Percentiles rank a stretch among this genome's conserved stretches.
Evolutionary conservation across 1,140 invertebrate species (phyloP).

Genomic region (Apis cerana): DNA sequence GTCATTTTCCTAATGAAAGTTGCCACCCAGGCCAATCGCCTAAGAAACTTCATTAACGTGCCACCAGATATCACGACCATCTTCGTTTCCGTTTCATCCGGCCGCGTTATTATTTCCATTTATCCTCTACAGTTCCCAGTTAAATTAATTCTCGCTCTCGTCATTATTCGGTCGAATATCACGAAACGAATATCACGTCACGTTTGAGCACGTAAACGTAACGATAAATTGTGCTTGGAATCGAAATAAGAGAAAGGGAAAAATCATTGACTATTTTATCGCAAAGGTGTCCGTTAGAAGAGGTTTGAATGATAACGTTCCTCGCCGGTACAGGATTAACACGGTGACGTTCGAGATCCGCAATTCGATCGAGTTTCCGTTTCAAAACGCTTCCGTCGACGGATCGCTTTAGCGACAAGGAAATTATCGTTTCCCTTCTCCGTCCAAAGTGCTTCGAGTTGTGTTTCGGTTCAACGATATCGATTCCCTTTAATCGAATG

Average conservation of each 20-base stretch:
- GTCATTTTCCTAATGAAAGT: constrained; percentile 23
- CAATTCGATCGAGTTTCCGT: constrained; percentile 36
- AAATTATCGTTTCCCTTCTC: constrained; percentile 57
- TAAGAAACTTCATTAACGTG: constrained; percentile 12
- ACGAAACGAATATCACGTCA: too few species aligned
- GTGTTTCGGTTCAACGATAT: constrained; percentile 45
- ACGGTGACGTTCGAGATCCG: constrained; percentile 7
- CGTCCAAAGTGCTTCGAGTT: not conserved
- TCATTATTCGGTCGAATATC: too few species aligned
- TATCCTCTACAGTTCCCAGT: not conserved
- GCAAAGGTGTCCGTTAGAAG: too few species aligned
- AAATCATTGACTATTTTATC: too few species aligned
- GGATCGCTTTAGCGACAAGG: constrained; percentile 39
- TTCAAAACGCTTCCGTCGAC: constrained; percentile 32
- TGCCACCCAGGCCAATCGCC: not conserved
- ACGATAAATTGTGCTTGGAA: too few species aligned
- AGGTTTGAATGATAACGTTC: not conserved
- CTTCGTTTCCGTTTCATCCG: not conserved
- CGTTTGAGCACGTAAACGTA: too few species aligned
- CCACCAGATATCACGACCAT: not conserved
- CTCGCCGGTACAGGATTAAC: not conserved
- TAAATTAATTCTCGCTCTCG: too few species aligned
- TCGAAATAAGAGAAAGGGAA: too few species aligned
- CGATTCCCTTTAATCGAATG: constrained; percentile 42
- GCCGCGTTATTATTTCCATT: not conserved